Base-by-base conservation (phyloP, 2,888 invertebrate species). In the Sesia apiformis region DNA sequence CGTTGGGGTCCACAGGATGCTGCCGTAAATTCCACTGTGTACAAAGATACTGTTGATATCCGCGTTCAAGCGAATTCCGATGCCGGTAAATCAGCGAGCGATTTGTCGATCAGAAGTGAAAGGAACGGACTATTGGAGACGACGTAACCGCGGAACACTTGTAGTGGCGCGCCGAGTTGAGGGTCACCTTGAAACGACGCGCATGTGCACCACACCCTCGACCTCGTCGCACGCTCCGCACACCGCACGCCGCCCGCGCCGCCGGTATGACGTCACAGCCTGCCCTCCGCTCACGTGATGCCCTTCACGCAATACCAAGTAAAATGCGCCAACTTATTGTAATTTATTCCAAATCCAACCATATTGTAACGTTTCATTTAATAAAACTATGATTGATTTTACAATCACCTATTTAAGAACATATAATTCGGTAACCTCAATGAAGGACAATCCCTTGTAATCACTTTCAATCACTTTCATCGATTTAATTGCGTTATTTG, bases 111-210 rank as follows among this genome's bases (percentile, higher is more conserved):
- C 55, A 61, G 62, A 66, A 71, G 72, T 72, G 72, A 88, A 88
- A 88, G 88, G 86, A 80, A 74, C 72, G 60, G 70, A 64, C 73
- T 71, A 72, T 63, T 73, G 72, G 67, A 51, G 50, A 50, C 55
- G 52, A 43, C 53, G 56, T 52, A 52, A 56, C 40, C 54, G 56
- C 59, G 62, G 58, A 59, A 57, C 58, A 60, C 59, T 60, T 57
- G 57, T 62, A 63, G 71, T 71, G 69, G 81, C 70, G 74, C 65
- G 69, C 68, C 69, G 71, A 72, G 74, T 69, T 68, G 76, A 78
- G 78, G 87, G 88, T 89, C 88, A 89, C 88, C 88, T 89, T 89
- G 88, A 83, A 72, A 65, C 78, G 77, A 71, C 72, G 85, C 86
- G 87, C 88, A 87, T 88, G 88, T 88, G 61, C 61, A 56, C 85